Evolutionary conservation across 2,888 invertebrate species (phyloP), one percentile per base, ranked within the genome.

Genomic region (Onthophagus sagittarius): DNA sequence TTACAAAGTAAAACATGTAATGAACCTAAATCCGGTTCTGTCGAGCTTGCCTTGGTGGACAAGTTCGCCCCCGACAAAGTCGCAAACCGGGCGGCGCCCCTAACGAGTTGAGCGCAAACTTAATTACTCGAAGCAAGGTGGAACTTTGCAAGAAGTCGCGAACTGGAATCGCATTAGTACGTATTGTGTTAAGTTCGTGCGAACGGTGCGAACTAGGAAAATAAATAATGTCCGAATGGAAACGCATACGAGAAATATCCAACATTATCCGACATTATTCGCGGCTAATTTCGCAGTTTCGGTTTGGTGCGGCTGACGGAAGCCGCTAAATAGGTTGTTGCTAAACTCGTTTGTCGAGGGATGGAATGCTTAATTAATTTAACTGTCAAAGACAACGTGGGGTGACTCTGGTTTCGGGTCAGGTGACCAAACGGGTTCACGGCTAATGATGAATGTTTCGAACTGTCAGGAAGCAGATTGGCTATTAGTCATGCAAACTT

Each of bases 101-200:
- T 80, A 80, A 80, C 80, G 80, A 80, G 80, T 78, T 78, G 77
- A 79, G 78, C 76, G 76, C 76, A 80, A 80, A 80, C 80, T 80
- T 80, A 79, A 80, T 80, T 80, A 80, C 79, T 78, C 78, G 78
- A 80, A 80, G 80, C 80, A 80, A 80, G 78, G 79, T 77, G 78
- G 79, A 80, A 78, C 79, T 75, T 76, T 75, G 62, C 78, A 78
- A 79, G 79, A 79, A 80, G 78, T 79, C 78, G 78, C 78, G 78
- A 67, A 77, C 79, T 79, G 77, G 77, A 80, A 80, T 80, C 79
- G 79, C 79, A 79, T 80, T 80, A 80, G 78, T 67, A 15, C 62
- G 72, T 77, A 78, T 79, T 79, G 78, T 79, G 78, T 78, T 78
- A 79, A 79, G 78, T 79, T 79, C 77, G 74, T 76, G 76, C 76